Evolutionary conservation across 2,113 vertebrate genomes (phyloP), one percentile per base, ranked within the genome.

Genomic region (Hyla sarda): DNA sequence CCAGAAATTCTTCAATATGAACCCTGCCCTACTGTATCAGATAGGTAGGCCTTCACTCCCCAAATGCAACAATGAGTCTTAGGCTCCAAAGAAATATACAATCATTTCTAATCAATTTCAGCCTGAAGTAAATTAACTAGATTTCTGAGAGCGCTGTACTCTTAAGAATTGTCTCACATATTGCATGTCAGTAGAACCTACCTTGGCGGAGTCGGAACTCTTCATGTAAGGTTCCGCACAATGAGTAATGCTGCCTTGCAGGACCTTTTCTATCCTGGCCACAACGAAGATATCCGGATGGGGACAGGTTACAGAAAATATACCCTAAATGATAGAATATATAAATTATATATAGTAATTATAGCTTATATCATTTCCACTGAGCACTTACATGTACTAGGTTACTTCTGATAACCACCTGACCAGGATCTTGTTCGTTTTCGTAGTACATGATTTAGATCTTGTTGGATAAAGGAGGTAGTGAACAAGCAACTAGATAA

Each of bases 181-280:
- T 47, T 45, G n/a, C 10, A 14, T 14, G 37, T 13, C 34, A 23
- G 23, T 8, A 30, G 21, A 73, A 47, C 88, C 0, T 95, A 99
- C 98, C 97, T 99, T 99, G 74, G 95, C 94, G 17, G 98, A 99
- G 92, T 99, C 98, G 17, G 97, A 98, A 90, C 93, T 99, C 92
- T 96, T 99, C 97, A 98, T 99, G 89, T 99, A 99, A 0, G 98
- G 96, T 71, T 99, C 98, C 19, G 97, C 98, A 82, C 97, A 99
- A 60, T 99, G 97, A 0, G 97, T 90, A 89, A 99, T 97, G 87
- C 97, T 97, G n/a, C 98, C 98, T 77, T 99, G 98, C 19, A 99
- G 95, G 14, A 99, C 95, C 88, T 99, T 99, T 91, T 99, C 98
- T 87, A 99, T 95, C 89, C 97, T 95, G 87, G 98, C 98, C 91